phyloP scores from a whole-genome alignment of 37 sponge, comb jelly and placozoan species.

The Crambe crambe region DNA sequence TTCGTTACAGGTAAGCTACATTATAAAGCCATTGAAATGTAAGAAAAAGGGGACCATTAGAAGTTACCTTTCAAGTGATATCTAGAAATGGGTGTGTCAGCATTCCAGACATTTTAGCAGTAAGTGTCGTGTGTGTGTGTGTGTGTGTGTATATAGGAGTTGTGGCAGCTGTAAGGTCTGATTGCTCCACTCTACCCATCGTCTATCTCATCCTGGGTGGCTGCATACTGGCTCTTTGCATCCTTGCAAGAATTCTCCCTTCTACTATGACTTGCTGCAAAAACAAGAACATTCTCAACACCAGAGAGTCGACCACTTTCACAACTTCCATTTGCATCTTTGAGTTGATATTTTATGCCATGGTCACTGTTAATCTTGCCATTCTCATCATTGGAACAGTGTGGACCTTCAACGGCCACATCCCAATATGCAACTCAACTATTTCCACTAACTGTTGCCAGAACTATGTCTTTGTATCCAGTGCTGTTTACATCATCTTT shows the following conservation, averaged over 20 bases:
- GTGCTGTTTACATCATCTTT: slow-evolving; percentile 8
- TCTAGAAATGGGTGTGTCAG: no score
- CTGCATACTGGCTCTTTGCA: slow-evolving; percentile 4
- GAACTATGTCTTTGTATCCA: background rate
- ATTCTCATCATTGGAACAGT: slow-evolving; percentile 21
- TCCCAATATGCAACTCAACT: background rate
- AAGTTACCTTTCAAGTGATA: no score
- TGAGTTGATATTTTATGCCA: slow-evolving; percentile 27
- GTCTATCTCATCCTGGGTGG: slow-evolving; percentile 36
- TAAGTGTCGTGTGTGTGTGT: no score
- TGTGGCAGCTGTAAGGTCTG: no score
- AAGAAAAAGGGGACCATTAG: no score
- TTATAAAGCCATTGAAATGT: background rate
- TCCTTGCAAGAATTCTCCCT: slow-evolving; percentile 11
- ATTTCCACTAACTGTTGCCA: slow-evolving; percentile 12
- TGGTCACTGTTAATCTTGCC: background rate
- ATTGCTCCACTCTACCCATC: slow-evolving; percentile 6
- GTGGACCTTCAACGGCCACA: background rate
- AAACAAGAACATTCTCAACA: slow-evolving; percentile 8
- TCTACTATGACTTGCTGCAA: slow-evolving; percentile 44
- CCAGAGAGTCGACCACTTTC: background rate
- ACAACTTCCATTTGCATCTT: slow-evolving; percentile 20
- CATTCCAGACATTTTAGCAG: no score
- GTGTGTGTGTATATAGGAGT: no score
- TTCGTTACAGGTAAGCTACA: slow-evolving; percentile 32